Evolutionary conservation across 2,888 invertebrate genomes (phyloP).

Genomic region (Venusia cambrica): DNA sequence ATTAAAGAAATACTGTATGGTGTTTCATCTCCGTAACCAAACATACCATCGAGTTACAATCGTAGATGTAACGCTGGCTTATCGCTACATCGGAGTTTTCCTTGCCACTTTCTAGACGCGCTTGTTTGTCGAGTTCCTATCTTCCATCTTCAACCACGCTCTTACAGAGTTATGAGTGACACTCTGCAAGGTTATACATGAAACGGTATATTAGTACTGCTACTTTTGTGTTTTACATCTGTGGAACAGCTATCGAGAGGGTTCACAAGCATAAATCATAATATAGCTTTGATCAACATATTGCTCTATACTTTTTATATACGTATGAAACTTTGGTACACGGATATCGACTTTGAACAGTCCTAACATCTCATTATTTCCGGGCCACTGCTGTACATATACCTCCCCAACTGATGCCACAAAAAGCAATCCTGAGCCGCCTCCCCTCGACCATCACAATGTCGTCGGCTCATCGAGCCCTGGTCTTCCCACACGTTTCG

Average conservation of each 20-base stretch:
- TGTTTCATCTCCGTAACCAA: conserved; percentile 1
- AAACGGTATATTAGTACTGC: background rate
- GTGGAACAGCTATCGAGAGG: background rate
- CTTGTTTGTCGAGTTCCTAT: conserved; percentile 12
- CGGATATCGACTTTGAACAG: too few relatives aligned
- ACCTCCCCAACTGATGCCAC: too few relatives aligned
- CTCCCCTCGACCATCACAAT: too few relatives aligned
- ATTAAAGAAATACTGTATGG: background rate
- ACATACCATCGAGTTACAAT: conserved; percentile 8
- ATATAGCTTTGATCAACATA: too few relatives aligned
- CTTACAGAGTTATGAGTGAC: conserved; percentile 12
- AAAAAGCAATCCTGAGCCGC: too few relatives aligned
- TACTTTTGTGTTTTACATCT: conserved; percentile 1
- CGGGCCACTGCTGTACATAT: too few relatives aligned
- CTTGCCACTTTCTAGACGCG: conserved; percentile 26
- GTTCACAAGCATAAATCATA: too few relatives aligned
- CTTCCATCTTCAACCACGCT: conserved; percentile 16
- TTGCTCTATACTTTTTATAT: too few relatives aligned
- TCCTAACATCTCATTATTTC: too few relatives aligned
- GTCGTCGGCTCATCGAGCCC: too few relatives aligned
- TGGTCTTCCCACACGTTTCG: too few relatives aligned
- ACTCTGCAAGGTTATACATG: conserved; percentile 4
- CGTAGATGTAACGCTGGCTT: conserved; percentile 16
- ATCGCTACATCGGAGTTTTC: conserved; percentile 25
- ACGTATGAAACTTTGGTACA: too few relatives aligned